Conservation (phyloP, 1,140 invertebrate genomes). For the Drosophila punjabiensis region DNA sequence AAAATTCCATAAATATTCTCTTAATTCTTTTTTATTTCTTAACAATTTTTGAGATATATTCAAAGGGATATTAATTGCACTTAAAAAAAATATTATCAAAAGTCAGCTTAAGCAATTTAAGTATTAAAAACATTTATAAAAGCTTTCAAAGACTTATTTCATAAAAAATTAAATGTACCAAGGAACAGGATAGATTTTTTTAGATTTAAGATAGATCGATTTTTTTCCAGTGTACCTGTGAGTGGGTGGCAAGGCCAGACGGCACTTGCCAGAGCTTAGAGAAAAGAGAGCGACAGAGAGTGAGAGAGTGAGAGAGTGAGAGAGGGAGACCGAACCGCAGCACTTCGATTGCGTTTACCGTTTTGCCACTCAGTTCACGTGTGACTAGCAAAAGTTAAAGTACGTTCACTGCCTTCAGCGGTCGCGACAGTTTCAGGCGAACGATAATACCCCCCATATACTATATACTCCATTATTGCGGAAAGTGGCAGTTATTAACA, state of each 20-base stretch:
- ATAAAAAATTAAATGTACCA: too few relatives aligned
- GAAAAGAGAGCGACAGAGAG: constrained; percentile 5
- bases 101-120: too few relatives aligned
- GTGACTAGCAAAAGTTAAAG: constrained; percentile 73
- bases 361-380: constrained; percentile 74
- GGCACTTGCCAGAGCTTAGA: constrained; percentile 32
- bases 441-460: constrained; percentile 27
- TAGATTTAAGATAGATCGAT: too few relatives aligned
- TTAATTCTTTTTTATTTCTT: too few relatives aligned
- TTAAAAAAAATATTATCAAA: too few relatives aligned
- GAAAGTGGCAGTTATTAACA: constrained; percentile 31
- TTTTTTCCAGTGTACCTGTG: constrained; percentile 1
- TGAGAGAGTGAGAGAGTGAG: constrained; percentile 11
- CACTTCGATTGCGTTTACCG: constrained; percentile 54
- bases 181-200: too few relatives aligned
- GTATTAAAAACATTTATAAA: too few relatives aligned
- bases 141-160: too few relatives aligned
- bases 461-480: constrained; percentile 35
- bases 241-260: constrained; percentile 28
- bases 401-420: constrained; percentile 49
- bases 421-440: constrained; percentile 23
- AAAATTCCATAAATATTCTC: neutral
- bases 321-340: constrained; percentile 1
- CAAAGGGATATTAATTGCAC: too few relatives aligned
- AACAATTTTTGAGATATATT: neutral